These are phyloP conservation scores for Cephalotes varians DNA, from an alignment of 2,888 invertebrate species.

Conservation along the genomic window DNA sequence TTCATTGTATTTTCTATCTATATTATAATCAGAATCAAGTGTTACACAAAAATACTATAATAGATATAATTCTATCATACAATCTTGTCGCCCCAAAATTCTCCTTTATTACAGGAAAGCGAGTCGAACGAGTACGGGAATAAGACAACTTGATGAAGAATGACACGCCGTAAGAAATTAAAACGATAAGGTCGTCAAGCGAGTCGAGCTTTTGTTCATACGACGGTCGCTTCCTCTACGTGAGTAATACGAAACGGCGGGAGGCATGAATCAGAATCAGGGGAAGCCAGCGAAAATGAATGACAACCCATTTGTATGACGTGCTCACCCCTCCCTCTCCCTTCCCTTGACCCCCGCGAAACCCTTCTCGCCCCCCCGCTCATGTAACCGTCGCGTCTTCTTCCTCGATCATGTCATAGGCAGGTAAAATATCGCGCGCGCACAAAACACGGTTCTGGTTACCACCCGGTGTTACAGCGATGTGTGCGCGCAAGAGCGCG, in stretches of 20 bases:
- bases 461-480: constrained; percentile 66
- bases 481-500: constrained; percentile 74
- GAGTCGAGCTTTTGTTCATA: constrained; percentile 61
- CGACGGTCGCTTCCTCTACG: constrained; percentile 54
- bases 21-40: neutral
- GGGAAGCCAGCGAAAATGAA: constrained; percentile 80
- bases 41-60: neutral
- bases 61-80: neutral
- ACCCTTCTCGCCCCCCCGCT: constrained; percentile 25
- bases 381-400: constrained; percentile 44
- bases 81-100: neutral
- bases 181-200: constrained; percentile 59
- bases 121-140: neutral
- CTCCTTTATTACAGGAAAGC: neutral
- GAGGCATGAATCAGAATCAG: constrained; percentile 82
- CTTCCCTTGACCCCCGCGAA: constrained; percentile 46
- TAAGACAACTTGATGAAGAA: constrained; percentile 42
- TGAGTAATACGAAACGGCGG: constrained; percentile 80
- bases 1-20: neutral
- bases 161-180: constrained; percentile 46
- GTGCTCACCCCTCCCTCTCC: constrained; percentile 58
- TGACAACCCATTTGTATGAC: constrained; percentile 82
- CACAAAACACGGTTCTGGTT: constrained; percentile 71
- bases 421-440: constrained; percentile 78
- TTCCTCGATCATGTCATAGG: constrained; percentile 63